Evolutionary conservation across 2,113 vertebrate genomes (phyloP), one percentile per base, ranked within the genome.

Genomic region (Chloroceryle aenea): DNA sequence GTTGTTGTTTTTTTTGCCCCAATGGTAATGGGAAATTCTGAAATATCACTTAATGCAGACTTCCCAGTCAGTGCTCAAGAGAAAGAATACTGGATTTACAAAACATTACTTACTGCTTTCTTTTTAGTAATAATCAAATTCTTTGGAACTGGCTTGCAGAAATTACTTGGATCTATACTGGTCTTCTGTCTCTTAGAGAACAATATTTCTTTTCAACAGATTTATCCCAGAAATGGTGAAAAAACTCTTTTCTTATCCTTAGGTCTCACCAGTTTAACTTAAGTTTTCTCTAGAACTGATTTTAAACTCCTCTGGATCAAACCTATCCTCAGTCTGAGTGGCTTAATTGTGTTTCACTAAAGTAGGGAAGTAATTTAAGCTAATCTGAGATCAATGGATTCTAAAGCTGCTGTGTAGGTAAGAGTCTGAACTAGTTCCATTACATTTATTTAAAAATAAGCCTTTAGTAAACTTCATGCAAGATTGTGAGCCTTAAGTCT

Each of bases 111-210:
- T 74, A 66, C 12, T 22, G 36, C 63, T 66, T 76, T 56, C 17
- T 86, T 87, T 93, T 91, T 90, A 89, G 43, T 63, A 86, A 77
- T 89, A 91, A 93, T 89, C 27, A 90, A 81, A 61, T 87, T 82
- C 38, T 53, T 38, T 87, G 69, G 25, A 95, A 87, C 21, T 84
- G 47, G 6, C 61, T 91, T 75, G 30, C 64, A 89, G 77, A 89
- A 85, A 30, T 66, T 0, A 38, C 53, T 86, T 47, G 38, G 15
- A 72, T 89, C 61, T 86, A 6, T 74, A n/a, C 4, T 52, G 38
- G 13, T 82, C 66, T 87, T 93, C 47, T 68, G 20, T 22, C 16
- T 30, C 86, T 86, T 71, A 74, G 26, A 59, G 42, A 78, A 52
- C 23, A 58, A 50, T 74, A 55, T 83, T 12, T 69, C 38, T 87